Evolutionary conservation across 2,113 vertebrate species (phyloP), one percentile per base, ranked within the genome.

Genomic region (Cochlearius cochlearius): DNA sequence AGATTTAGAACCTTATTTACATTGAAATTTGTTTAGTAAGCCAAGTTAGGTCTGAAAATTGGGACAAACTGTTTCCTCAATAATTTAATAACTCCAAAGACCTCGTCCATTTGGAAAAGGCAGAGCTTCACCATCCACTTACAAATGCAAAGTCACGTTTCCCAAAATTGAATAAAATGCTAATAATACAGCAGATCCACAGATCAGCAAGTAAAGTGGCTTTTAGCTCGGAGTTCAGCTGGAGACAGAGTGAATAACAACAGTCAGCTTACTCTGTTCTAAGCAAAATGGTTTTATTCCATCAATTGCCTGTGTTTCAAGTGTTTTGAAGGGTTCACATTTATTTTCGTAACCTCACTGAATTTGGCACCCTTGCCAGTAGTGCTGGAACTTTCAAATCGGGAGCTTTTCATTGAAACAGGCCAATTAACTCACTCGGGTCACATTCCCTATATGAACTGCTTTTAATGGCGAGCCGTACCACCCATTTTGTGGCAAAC

Each of bases 1-100:
- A 96, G 96, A 97, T 96, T 98, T 96, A 97, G 92, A 95, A 89
- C 80, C 94, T 96, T 97, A 96, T 94, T 98, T 97, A 94, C 69
- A 95, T 94, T 81, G 94, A 97, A 97, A 97, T 98, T 97, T 98
- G 97, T 98, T 98, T 97, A 97, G 97, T 96, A 96, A 91, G 94
- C 49, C 81, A 94, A 90, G 87, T 96, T 94, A 92, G 94, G 94
- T 94, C 97, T 96, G 95, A 96, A 97, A 87, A 94, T 96, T 93
- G 96, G 94, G 96, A 98, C 94, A 94, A 97, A 98, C 92, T 94
- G 82, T 97, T 97, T 97, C 88, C 95, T 96, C 84, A 53, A 95
- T 93, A 97, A 96, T 95, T 98, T 97, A 97, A 97, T 98, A 97
- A 97, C 95, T 94, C 95, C 88, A 88, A 96, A 96, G 97, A 88